These are phyloP conservation scores for Eurois occulta DNA, from an alignment of 2,888 invertebrate species.

Conservation along the genomic window DNA sequence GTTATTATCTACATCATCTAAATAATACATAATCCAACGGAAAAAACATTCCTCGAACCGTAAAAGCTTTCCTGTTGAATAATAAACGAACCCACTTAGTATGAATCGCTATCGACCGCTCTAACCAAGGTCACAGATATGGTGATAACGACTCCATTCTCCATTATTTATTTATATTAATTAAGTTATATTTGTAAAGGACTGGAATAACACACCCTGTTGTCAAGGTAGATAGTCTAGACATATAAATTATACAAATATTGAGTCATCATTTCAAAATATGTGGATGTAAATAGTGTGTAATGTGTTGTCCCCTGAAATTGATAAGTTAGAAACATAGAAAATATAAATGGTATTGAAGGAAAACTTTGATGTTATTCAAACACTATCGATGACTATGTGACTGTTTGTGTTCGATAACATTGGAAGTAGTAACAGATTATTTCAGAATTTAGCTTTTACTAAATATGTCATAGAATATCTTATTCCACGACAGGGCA, in stretches of 20 bases:
- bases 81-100: slow-evolving; percentile 51
- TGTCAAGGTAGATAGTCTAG: slow-evolving; percentile 23
- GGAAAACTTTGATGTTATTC: slow-evolving; percentile 31
- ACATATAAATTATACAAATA: slow-evolving; percentile 5
- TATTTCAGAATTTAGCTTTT: background rate
- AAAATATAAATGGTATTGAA: background rate
- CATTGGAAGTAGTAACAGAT: background rate
- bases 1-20: slow-evolving; percentile 21
- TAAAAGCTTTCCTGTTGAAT: slow-evolving; percentile 51
- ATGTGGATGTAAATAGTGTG: background rate
- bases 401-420: slow-evolving; percentile 9
- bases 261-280: slow-evolving; percentile 22
- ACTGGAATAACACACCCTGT: slow-evolving; percentile 29
- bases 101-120: slow-evolving; percentile 67
- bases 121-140: slow-evolving; percentile 65
- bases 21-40: background rate
- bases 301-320: background rate
- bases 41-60: slow-evolving; percentile 22
- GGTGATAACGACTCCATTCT: slow-evolving; percentile 32
- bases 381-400: background rate
- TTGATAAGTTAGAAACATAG: slow-evolving; percentile 1
- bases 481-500: background rate
- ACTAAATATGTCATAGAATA: background rate
- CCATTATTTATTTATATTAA: slow-evolving; percentile 47
- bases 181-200: slow-evolving; percentile 25